A percentile compares a stretch with the other conserved stretches of the same genome.
Conservation (phyloP, 2,113 vertebrate genomes). For the Pangasianodon gigas region DNA sequence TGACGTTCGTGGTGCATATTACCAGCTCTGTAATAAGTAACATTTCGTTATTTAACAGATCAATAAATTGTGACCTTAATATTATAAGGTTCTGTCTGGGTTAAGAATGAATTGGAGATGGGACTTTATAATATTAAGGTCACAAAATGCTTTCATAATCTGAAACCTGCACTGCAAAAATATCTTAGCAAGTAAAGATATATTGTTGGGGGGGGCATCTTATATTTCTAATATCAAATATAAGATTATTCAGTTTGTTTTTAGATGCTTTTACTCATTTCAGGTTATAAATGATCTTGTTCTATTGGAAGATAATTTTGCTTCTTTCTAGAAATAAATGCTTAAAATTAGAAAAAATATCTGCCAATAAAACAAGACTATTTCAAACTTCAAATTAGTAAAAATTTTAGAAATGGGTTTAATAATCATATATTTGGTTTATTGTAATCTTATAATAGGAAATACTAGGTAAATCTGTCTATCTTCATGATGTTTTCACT, state of each 20-base stretch:
- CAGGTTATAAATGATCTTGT: background rate
- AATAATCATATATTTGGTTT: background rate
- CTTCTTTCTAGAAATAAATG: background rate
- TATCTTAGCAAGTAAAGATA: background rate
- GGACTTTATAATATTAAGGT: conserved; percentile 1
- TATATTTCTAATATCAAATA: background rate
- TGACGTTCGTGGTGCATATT: background rate
- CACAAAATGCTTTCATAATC: background rate
- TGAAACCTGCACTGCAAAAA: background rate
- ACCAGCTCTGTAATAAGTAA: background rate
- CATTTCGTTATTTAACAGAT: conserved; percentile 11
- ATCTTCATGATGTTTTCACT: background rate
- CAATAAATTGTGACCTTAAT: background rate
- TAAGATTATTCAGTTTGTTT: background rate
- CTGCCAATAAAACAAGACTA: background rate
- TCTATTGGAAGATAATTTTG: background rate
- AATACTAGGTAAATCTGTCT: background rate
- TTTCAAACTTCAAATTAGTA: background rate
- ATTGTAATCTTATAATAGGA: background rate
- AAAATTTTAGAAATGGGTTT: background rate
- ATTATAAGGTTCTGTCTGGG: background rate
- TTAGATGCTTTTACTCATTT: background rate
- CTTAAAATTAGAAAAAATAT: background rate
- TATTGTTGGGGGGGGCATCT: background rate
- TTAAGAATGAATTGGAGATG: background rate